phyloP scores from a whole-genome alignment of 2,797 vertebrate species.

The Jordanella pulchra region DNA sequence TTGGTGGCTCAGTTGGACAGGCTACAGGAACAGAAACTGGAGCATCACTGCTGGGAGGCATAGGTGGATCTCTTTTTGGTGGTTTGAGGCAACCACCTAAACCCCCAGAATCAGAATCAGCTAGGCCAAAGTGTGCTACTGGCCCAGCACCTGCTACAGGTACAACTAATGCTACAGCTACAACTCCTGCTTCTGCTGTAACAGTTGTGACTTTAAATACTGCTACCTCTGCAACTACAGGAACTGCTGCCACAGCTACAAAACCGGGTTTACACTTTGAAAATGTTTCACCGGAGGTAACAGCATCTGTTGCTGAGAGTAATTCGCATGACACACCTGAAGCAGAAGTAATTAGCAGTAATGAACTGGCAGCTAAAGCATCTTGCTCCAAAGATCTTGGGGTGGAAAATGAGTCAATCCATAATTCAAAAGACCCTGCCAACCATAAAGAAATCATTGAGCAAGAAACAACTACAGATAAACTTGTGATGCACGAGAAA shows the following conservation, averaged over 20 bases:
- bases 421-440: slow-evolving; percentile 22
- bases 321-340: slow-evolving; percentile 28
- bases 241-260: slow-evolving; percentile 16
- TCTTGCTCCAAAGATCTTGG: slow-evolving; percentile 22
- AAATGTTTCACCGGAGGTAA: slow-evolving; percentile 26
- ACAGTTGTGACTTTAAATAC: no score
- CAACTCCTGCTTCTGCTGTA: neutral
- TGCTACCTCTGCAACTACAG: neutral
- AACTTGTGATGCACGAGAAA: slow-evolving; percentile 60
- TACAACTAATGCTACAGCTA: neutral
- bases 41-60: slow-evolving; percentile 64
- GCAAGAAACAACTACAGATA: slow-evolving; percentile 39
- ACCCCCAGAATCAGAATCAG: slow-evolving; percentile 46
- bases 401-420: slow-evolving; percentile 23
- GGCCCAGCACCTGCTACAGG: neutral
- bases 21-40: slow-evolving; percentile 58
- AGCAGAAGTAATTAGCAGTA: slow-evolving; percentile 32
- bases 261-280: slow-evolving; percentile 39
- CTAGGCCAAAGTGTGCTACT: slow-evolving; percentile 41
- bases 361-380: slow-evolving; percentile 8
- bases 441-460: slow-evolving; percentile 30
- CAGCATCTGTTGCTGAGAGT: slow-evolving; percentile 16
- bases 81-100: slow-evolving; percentile 81
- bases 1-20: slow-evolving; percentile 62
- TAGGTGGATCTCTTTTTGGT: slow-evolving; percentile 69